Percentiles rank a stretch among this genome's conserved stretches.
Conservation (phyloP, 2,113 vertebrate species). For the Solea solea region DNA sequence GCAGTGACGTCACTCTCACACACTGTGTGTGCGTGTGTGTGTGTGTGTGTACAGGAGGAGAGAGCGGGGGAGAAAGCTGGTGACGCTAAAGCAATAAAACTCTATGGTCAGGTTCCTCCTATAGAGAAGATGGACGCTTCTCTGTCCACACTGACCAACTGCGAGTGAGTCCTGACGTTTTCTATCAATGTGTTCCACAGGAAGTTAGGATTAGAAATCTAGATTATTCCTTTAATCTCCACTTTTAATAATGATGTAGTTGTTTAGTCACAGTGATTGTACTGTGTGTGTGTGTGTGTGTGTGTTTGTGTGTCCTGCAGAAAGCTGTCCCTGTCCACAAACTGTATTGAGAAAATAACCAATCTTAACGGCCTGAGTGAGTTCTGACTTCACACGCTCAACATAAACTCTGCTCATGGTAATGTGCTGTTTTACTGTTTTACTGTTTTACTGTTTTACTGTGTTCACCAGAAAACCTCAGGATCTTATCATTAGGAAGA, state of each 20-base stretch:
- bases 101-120: constrained; percentile 93
- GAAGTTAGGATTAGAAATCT: too few relatives aligned
- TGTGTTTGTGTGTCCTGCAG: constrained; percentile 73
- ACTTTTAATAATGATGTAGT: too few relatives aligned
- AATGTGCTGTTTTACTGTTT: not conserved
- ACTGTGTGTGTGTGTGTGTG: not conserved
- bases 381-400: constrained; percentile 63
- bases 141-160: constrained; percentile 87
- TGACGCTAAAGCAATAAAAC: constrained; percentile 90
- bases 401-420: not conserved
- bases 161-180: constrained; percentile 88
- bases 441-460: not conserved
- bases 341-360: constrained; percentile 98
- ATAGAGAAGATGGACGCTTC: constrained; percentile 96
- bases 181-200: too few relatives aligned
- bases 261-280: not conserved
- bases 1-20: not conserved
- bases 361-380: constrained; percentile 95
- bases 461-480: constrained; percentile 87
- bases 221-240: too few relatives aligned
- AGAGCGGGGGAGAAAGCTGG: constrained; percentile 87
- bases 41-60: constrained; percentile 84
- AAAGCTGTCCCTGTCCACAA: constrained; percentile 94
- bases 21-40: not conserved
- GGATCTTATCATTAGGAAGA: constrained; percentile 93